Base-by-base conservation (phyloP, 2,888 invertebrate genomes). In the Cataglyphis livida region DNA sequence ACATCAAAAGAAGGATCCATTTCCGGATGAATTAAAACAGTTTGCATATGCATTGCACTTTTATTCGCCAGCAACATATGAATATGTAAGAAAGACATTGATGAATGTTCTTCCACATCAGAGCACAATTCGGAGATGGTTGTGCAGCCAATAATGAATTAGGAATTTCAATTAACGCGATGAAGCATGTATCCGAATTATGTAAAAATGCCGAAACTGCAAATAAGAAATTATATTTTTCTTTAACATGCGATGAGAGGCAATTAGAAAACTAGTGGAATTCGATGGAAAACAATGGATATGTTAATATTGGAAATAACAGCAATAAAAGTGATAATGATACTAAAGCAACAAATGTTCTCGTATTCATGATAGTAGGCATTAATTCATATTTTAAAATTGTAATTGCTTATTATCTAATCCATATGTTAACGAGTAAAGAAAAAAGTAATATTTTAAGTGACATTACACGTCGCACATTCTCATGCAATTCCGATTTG, bases 181-280 rank as follows among this genome's bases (percentile, higher is more conserved):
- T 64, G 12, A 38, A 61, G 5, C 3, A 61, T 61, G 6, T 61
- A 3, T 61, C 28, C 1, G 10, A 38, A 9, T 21, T 64, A 21
- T 64, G 64, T 12, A 10, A 6, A 65, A 21, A 41, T 21, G 38
- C 64, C 7, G 15, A 41, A 65, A 25, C 12, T 25, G 25, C 2
- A 21, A 4, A 41, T 5, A 64, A 64, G 3, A 64, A 64, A 64
- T 64, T 64, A 41, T 64, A 64, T 38, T 64, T 64, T 12, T 64
- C 38, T 3, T 21, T 64, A 64, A 41, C 21, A 1, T 64, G 38
- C 21, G 41, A 44, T 25, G 25, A 65, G 6, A 65, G 65, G 41
- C 65, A 6, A 65, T 65, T 15, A 65, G 25, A 25, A 65, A 65
- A 65, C 7, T 4, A 0, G 28, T 65, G 6, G 41, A 65, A 44